Evolutionary conservation across 2,888 invertebrate species (phyloP), one percentile per base, ranked within the genome.

Genomic region (Phasia obesa): DNA sequence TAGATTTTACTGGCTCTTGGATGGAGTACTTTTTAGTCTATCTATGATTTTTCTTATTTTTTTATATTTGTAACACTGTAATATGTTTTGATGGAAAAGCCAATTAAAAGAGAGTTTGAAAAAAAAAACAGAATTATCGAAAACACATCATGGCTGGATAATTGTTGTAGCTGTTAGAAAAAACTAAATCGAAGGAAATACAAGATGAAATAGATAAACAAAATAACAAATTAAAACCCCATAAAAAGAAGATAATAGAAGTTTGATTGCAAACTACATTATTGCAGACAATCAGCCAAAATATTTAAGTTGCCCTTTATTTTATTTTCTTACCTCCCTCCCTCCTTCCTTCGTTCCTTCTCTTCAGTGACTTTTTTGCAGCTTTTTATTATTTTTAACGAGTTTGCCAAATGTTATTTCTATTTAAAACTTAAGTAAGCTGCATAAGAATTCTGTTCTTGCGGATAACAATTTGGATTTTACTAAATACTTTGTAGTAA

Each of bases 41-140:
- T 59, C 57, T 25, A 51, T 57, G 49, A 49, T 47, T 55, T 42
- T 25, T 49, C 38, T 47, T 53, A n/a, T n/a, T 23, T 38, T 23
- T 64, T 42, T 44, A 62, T 65, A 83, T 71, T 83, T 83, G 79
- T 67, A 75, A 65, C 60, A 71, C 65, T 79, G 67, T 79, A 83
- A 79, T 83, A 83, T 79, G 67, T 83, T 83, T 71, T 83, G 79
- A 83, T 83, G 71, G 75, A 76, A 75, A 79, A 76, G 83, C 83
- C 79, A 79, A 83, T 79, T 83, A 83, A 79, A 83, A 83, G 53
- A 71, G 79, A 83, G 79, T 81, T 83, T 60, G 42, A 6, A 25
- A 49, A 60, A 51, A 64, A 64, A 51, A 75, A 57, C 27, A 23
- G 5, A 79, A 23, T 55, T 64, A 70, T 70, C 64, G 81, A 62